Base-by-base conservation (phyloP, 2,797 vertebrate species). In the Lophius americanus region DNA sequence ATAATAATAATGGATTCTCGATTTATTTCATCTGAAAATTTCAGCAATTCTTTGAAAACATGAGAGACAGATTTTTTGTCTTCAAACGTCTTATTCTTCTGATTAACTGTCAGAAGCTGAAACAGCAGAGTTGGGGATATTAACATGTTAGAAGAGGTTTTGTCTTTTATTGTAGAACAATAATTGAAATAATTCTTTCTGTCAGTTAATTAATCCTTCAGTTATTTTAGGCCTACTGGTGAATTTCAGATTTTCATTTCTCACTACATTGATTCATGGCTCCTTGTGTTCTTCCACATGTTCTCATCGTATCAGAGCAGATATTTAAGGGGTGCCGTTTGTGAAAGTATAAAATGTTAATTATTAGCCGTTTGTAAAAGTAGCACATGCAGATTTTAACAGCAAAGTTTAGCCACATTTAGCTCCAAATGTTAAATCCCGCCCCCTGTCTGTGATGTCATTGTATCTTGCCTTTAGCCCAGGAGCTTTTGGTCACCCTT, bases 301-400 rank as follows among this genome's bases (percentile, higher is more conserved):
- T 68, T 46, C 81, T 75, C 51, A n/a, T 81, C 47, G 77, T 85
- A 88, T 86, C 79, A 80, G 67, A 81, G 79, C 70, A 78, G 57
- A 75, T 59, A 23, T 23, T 23, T 23, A 23, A 23, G 23, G 23
- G 23, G 23, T 23, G 23, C 23, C 2, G 23, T 23, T 23, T 23
- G 23, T 23, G 23, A 23, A 23, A 23, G 23, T 23, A 23, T 23
- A 23, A 23, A 23, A 23, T 23, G 23, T 23, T 23, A 23, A 23
- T 23, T 1, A 23, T 1, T 23, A 23, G 23, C 23, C 23, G 23
- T 23, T 23, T 23, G 23, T 23, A 23, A 23, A 23, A 23, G 23
- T 23, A 23, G 23, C 23, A 23, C 23, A 23, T 23, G 23, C 23
- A 23, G 23, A 23, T 23, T 23, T 23, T 23, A 23, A 23, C 23